A percentile compares a stretch with the other conserved stretches of the same genome.
Evolutionary conservation across 2,888 invertebrate species (phyloP).

Genomic region (Busseola fusca): DNA sequence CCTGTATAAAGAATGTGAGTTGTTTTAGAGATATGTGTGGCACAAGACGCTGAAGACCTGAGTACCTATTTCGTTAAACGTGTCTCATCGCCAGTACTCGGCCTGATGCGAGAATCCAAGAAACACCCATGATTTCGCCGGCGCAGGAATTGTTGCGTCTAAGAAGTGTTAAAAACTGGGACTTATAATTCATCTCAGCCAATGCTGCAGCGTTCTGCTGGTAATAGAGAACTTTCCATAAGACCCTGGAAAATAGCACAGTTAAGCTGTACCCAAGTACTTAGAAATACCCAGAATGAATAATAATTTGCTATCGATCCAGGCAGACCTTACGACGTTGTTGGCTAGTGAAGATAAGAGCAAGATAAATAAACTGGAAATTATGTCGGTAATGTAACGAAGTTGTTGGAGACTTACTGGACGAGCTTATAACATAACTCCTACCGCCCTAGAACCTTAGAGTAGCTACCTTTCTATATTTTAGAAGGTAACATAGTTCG

Average conservation of each 20-base stretch:
- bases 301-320: constrained; percentile 38
- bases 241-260: background rate
- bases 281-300: constrained; percentile 18
- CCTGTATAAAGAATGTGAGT: background rate
- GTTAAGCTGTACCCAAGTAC: background rate
- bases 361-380: constrained; percentile 32
- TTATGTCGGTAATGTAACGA: constrained; percentile 15
- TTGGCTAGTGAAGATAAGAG: constrained; percentile 37
- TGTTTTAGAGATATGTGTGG: background rate
- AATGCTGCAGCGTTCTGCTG: too few relatives aligned
- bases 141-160: background rate
- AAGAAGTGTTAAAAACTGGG: background rate
- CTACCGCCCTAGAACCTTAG: background rate
- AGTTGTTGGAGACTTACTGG: constrained; percentile 8
- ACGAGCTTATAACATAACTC: background rate
- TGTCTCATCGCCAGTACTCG: background rate
- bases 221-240: background rate
- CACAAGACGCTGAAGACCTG: background rate
- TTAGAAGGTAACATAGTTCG: background rate
- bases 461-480: background rate
- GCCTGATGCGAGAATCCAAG: background rate
- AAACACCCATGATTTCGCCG: background rate
- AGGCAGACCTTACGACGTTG: constrained; percentile 41
- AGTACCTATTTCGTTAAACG: background rate
- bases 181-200: background rate